Evolutionary conservation across 1,140 invertebrate genomes (phyloP), one percentile per base, ranked within the genome.

Genomic region (Microplitis demolitor): DNA sequence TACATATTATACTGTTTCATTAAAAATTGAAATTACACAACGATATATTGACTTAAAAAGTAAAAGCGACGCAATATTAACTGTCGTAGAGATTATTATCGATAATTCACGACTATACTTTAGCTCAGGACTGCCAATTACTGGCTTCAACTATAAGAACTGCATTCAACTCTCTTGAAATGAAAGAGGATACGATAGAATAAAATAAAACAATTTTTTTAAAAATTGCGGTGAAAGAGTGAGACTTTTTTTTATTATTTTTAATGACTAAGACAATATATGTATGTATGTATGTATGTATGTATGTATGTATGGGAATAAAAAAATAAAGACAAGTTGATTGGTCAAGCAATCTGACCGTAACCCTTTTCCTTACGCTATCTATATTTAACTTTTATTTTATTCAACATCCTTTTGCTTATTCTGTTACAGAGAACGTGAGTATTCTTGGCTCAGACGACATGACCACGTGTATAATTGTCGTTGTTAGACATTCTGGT

Each of bases 371-470:
- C 16, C 16, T 31, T 51, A 51, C 62, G 33, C 58, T 63, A 53
- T 66, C 33, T 72, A 60, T 67, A 39, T 37, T 68, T 64, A 16
- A 34, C 58, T 58, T 69, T 45, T 45, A 45, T 58, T 69, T 45
- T 45, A 45, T 45, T 45, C 39, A 45, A 56, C 34, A 70, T 39
- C 56, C 45, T 67, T 35, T 31, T 56, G 37, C 16, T 63, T 24
- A 39, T 66, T 71, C 63, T 34, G 53, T 80, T 79, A 4, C 88
- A 95, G 93, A 96, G 89, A 95, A 95, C 83, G 92, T 97, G 53
- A 94, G 88, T 83, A 94, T 98, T 75, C 89, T 98, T 69, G 97
- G 97, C 69, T 95, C 96, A 72, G 97, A 98, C 84, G 96, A 98
- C 88, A 93, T 94, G 76, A 98, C 97, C 75, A 97, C 96, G 67